phyloP scores from a whole-genome alignment of 2,113 vertebrate genomes.

The Pyxicephalus adspersus region DNA sequence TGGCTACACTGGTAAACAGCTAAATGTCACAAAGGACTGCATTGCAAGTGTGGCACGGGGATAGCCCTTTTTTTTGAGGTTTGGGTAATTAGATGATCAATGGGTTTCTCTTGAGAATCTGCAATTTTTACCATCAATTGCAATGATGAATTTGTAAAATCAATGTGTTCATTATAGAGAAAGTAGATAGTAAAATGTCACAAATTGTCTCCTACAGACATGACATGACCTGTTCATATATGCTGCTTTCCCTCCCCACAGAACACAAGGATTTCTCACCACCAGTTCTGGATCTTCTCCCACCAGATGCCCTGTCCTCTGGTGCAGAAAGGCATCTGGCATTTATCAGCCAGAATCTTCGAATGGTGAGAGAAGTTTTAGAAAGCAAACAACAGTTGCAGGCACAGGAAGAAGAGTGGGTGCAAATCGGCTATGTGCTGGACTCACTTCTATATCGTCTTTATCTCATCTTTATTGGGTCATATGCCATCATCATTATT shows the following conservation, averaged over 20 bases:
- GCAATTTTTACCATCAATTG: no score
- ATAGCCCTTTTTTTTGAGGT: no score
- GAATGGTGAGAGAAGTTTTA: constrained; percentile 68
- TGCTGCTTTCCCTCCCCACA: constrained; percentile 2
- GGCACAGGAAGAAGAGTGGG: constrained; percentile 74
- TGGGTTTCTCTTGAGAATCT: no score
- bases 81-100: no score
- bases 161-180: no score
- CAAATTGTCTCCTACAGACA: no score
- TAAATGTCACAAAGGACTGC: no score
- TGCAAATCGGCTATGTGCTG: constrained; percentile 78
- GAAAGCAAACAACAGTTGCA: constrained; percentile 67
- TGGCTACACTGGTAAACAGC: no score
- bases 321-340: constrained; percentile 65
- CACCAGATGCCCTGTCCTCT: constrained; percentile 27
- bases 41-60: no score
- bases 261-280: constrained; percentile 1
- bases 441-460: constrained; percentile 79
- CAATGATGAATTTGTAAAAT: no score
- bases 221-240: background rate
- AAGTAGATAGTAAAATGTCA: no score
- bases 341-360: constrained; percentile 73
- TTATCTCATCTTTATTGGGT: constrained; percentile 76
- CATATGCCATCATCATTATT: constrained; percentile 77
- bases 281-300: constrained; percentile 4